Base-by-base conservation (phyloP, 2,113 vertebrate species). In the Poeciliopsis retropinna region DNA sequence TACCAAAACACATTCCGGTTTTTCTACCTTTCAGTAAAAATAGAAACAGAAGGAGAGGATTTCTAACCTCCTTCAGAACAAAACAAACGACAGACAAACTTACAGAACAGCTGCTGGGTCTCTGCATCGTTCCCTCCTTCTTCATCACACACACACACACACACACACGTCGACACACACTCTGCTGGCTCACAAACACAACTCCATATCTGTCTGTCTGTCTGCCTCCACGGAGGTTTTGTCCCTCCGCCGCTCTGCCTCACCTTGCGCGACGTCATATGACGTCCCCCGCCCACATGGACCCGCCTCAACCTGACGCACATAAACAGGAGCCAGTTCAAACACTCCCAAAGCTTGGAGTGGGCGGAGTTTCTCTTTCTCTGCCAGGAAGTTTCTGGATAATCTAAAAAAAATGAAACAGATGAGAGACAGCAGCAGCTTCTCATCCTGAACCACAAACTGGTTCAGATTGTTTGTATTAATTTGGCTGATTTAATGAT, bases 41-140 rank as follows among this genome's bases (percentile, higher is more conserved):
- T 28, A 1, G 32, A 64, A 54, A 30, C 41, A 47, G 28, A 73
- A 79, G 70, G 70, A 78, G 69, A 57, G 2, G 3, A 57, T 57
- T 57, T 57, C 51, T 67, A 76, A 34, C 8, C 76, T 77, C 75
- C 60, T 62, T 64, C 60, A 73, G 31, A 34, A 5, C 47, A 27
- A 31, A 44, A 79, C 61, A 70, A 72, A 54, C 61, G 30, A 41
- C 74, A 71, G 60, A 60, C 57, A 51, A 66, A 90, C 92, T 93
- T 88, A 93, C 92, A 73, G 89, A 75, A 75, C 84, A 93, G 84
- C 89, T 92, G 78, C 81, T 88, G 44, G 92, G 89, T 87, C 90
- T 86, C 86, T 88, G 70, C 89, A 89, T 90, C 32, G 32, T n/a
- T 80, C 19, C 17, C 4, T 39, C 64, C 68, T 41, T 19, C 76